Percentiles rank a stretch among this genome's conserved stretches.
phyloP scores from a whole-genome alignment of 2,113 vertebrate species.

The Microtus oregoni region DNA sequence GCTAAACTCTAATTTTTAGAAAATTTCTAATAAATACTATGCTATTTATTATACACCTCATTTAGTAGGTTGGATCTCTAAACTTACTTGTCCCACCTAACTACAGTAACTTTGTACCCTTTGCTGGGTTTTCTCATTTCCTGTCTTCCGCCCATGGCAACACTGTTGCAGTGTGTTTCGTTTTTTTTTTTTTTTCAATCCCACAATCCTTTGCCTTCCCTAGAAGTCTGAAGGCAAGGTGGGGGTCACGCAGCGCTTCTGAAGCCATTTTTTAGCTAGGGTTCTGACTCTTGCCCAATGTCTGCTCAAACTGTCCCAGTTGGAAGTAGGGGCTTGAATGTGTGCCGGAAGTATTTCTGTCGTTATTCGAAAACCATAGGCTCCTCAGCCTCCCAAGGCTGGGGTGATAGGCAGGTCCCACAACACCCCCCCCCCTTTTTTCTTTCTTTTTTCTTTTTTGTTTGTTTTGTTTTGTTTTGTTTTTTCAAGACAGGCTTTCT shows the following conservation, averaged over 20 bases:
- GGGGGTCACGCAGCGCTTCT: accelerated
- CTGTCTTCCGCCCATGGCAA: neutral
- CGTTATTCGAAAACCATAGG: neutral
- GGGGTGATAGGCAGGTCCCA: neutral
- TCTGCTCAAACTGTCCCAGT: neutral
- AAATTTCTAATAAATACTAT: neutral
- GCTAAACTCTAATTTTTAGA: neutral
- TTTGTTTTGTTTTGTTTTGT: no score
- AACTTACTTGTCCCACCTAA: neutral
- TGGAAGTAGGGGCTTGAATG: neutral
- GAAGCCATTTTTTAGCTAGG: neutral
- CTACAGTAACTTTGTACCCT: neutral
- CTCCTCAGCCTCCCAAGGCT: neutral
- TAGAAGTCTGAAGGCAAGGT: neutral
- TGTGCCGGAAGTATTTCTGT: neutral
- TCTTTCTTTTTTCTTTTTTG: no score
- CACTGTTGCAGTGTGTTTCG: neutral
- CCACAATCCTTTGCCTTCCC: neutral
- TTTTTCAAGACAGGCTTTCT: no score
- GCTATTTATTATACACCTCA: neutral
- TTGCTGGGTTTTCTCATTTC: neutral
- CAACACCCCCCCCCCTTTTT: neutral
- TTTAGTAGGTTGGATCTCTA: neutral
- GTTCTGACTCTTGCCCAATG: neutral
- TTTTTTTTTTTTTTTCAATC: neutral